phyloP scores from a whole-genome alignment of 2,797 vertebrate genomes.

The Micropoecilia bifurca region DNA sequence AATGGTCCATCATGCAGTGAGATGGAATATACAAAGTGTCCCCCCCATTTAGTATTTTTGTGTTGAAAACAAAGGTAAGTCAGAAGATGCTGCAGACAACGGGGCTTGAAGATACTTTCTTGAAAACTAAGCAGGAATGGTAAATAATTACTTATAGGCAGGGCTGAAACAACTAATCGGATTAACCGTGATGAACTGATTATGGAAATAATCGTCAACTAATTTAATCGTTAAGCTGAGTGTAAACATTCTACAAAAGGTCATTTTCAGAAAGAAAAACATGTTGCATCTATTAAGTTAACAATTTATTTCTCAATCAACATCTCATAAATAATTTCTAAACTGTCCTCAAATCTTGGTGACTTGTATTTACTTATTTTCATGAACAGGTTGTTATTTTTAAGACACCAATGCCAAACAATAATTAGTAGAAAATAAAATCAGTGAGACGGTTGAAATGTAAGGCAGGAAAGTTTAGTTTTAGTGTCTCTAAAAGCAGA shows the following conservation, averaged over 20 bases:
- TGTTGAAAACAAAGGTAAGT: not conserved
- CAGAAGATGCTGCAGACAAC: not conserved
- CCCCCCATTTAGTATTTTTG: not conserved
- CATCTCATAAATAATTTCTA: not conserved
- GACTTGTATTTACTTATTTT: not conserved
- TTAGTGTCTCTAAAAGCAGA: not conserved
- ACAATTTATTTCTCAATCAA: not conserved
- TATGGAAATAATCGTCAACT: too few species aligned
- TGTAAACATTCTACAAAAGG: too few species aligned
- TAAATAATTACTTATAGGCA: not conserved
- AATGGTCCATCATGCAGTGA: conserved; percentile 9
- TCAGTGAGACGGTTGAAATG: not conserved
- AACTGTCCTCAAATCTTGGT: not conserved
- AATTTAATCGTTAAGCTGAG: too few species aligned
- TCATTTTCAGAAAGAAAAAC: too few species aligned
- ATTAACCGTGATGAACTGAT: too few species aligned
- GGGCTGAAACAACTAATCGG: too few species aligned
- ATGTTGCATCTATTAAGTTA: not conserved
- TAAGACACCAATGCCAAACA: not conserved
- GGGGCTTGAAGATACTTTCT: not conserved
- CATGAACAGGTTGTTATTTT: not conserved
- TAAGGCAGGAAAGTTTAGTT: not conserved
- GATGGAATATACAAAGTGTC: conserved; percentile 16
- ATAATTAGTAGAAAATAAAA: not conserved
- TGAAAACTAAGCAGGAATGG: not conserved